These are phyloP conservation scores for Drosophila sulfurigaster DNA, from an alignment of 1,140 invertebrate genomes.

Conservation along the genomic window DNA sequence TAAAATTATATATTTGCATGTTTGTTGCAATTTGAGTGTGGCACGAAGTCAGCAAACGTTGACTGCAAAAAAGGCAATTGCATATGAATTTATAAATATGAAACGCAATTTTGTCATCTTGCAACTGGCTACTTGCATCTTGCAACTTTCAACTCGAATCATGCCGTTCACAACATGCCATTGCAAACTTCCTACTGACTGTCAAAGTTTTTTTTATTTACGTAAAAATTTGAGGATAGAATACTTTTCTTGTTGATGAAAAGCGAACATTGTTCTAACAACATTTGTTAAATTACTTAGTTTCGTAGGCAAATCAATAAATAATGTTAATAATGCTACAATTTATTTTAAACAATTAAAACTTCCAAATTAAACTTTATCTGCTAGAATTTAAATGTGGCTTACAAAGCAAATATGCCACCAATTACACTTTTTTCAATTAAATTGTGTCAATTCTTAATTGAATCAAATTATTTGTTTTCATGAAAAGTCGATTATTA, in stretches of 20 bases:
- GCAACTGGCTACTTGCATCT: slow-evolving; percentile 18
- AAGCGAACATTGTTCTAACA: slow-evolving; percentile 6
- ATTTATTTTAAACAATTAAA: too few species aligned
- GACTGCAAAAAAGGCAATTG: slow-evolving; percentile 54
- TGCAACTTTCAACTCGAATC: slow-evolving; percentile 39
- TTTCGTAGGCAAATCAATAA: too few species aligned
- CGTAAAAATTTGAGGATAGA: too few species aligned
- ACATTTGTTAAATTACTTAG: too few species aligned
- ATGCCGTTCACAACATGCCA: slow-evolving; percentile 31
- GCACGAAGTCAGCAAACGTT: slow-evolving; percentile 43
- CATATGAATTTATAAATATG: slow-evolving; percentile 76
- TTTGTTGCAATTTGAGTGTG: slow-evolving; percentile 73
- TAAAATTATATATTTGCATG: slow-evolving; percentile 83
- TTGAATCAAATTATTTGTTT: too few species aligned
- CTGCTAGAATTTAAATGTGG: too few species aligned
- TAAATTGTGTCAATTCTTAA: too few species aligned
- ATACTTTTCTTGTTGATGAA: slow-evolving; percentile 30
- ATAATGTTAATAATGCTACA: too few species aligned
- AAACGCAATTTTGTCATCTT: slow-evolving; percentile 64
- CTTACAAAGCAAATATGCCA: too few species aligned
- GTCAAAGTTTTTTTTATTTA: slow-evolving; percentile 29
- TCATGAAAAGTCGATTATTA: too few species aligned
- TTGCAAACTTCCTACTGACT: slow-evolving; percentile 28
- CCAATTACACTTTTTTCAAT: too few species aligned
- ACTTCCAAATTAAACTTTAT: too few species aligned